phyloP scores from a whole-genome alignment of 2,113 vertebrate genomes.

The Syrmaticus mikado region DNA sequence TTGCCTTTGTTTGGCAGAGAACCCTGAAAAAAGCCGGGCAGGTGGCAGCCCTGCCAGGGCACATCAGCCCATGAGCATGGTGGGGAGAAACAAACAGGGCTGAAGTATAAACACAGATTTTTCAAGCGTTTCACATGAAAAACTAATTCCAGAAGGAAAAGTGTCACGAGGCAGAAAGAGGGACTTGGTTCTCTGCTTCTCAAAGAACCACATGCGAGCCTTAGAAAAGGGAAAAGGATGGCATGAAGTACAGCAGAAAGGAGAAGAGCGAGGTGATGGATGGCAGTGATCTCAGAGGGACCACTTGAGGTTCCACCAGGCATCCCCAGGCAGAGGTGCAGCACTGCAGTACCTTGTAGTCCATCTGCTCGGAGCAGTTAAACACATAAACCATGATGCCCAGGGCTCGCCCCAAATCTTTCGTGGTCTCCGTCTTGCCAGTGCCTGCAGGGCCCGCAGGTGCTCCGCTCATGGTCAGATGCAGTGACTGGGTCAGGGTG shows the following conservation, averaged over 20 bases:
- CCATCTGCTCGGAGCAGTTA: slow-evolving; percentile 99
- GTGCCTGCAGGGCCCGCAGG: slow-evolving; percentile 94
- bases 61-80: rapidly evolving
- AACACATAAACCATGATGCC: slow-evolving; percentile 98
- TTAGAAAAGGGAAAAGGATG: neutral
- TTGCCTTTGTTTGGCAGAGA: neutral
- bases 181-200: neutral
- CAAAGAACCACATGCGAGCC: neutral
- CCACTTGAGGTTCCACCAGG: neutral
- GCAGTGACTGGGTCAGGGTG: slow-evolving; percentile 94
- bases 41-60: neutral
- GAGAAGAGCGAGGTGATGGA: neutral
- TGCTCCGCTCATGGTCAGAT: slow-evolving; percentile 95
- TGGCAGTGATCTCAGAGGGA: neutral
- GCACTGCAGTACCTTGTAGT: slow-evolving; percentile 87
- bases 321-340: rapidly evolving
- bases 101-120: neutral
- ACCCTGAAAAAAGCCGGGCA: neutral
- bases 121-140: neutral
- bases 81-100: rapidly evolving
- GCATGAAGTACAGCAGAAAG: neutral
- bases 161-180: rapidly evolving
- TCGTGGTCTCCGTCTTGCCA: slow-evolving; percentile 96
- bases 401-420: slow-evolving; percentile 92
- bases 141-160: neutral